Evolutionary conservation across 2,888 invertebrate species (phyloP).

Genomic region (Mesochorus sp.): DNA sequence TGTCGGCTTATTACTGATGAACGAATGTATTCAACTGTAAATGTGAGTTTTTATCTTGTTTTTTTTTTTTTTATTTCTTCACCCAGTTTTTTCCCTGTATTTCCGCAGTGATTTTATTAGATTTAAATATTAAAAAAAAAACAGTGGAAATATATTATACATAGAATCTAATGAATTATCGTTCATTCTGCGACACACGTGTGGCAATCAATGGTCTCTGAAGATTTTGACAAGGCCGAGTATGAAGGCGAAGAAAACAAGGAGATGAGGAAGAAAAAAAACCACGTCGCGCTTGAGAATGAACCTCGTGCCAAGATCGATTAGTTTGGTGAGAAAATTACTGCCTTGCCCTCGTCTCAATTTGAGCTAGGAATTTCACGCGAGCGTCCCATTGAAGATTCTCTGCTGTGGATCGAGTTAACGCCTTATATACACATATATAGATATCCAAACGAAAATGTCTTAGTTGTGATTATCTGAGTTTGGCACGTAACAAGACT

Average conservation of each 20-base stretch:
- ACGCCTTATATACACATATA: not conserved
- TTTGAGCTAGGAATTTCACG: slow-evolving; percentile 42
- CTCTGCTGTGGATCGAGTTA: slow-evolving; percentile 10
- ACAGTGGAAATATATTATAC: no score
- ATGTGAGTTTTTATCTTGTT: no score
- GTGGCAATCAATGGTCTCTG: slow-evolving; percentile 18
- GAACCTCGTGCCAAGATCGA: slow-evolving; percentile 55
- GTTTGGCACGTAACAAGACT: not conserved
- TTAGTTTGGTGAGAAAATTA: slow-evolving; percentile 59
- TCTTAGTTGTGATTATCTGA: slow-evolving; percentile 21
- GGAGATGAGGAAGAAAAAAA: slow-evolving; percentile 17
- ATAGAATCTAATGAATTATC: no score
- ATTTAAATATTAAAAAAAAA: no score
- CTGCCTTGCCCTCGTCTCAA: slow-evolving; percentile 39
- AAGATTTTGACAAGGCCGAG: slow-evolving; percentile 15
- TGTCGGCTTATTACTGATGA: not conserved
- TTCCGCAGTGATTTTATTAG: no score
- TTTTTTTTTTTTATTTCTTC: no score
- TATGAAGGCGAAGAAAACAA: not conserved
- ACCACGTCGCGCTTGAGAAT: slow-evolving; percentile 32
- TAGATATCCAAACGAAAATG: slow-evolving; percentile 20
- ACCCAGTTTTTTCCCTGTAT: no score
- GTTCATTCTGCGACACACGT: not conserved
- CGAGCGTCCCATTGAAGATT: slow-evolving; percentile 32
- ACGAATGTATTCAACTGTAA: not conserved